These are phyloP conservation scores for Beroe forskalii DNA, from an alignment of 37 sponge, comb jelly and placozoan genomes.

Conservation along the genomic window DNA sequence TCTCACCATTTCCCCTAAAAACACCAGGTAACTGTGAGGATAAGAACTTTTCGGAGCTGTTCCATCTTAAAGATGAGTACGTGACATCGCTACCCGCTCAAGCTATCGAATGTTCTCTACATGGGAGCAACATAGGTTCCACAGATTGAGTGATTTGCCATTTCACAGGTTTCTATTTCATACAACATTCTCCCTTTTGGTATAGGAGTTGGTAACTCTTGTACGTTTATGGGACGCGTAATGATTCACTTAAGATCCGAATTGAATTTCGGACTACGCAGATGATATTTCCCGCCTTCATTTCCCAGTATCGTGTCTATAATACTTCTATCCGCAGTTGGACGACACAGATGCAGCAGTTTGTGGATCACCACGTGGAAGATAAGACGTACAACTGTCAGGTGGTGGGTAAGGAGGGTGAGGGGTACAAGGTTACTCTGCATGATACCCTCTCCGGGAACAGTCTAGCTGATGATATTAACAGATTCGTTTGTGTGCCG, in stretches of 20 bases:
- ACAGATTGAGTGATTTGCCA: background rate
- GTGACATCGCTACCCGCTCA: background rate
- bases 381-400: constrained; percentile 5
- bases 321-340: too few relatives aligned
- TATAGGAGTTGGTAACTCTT: too few relatives aligned
- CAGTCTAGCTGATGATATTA: background rate
- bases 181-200: too few relatives aligned
- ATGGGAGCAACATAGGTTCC: background rate
- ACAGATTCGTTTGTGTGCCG: background rate
- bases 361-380: background rate
- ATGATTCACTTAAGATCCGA: too few relatives aligned
- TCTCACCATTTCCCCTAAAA: too few relatives aligned
- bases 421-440: background rate
- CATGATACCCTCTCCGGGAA: background rate
- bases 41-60: background rate
- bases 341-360: background rate
- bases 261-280: too few relatives aligned
- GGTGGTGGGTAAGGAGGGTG: background rate
- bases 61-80: background rate
- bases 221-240: too few relatives aligned
- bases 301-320: background rate
- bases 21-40: background rate
- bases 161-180: too few relatives aligned
- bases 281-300: background rate
- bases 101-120: background rate